Base-by-base conservation (phyloP, 92 coral and sea anemone genomes). In the Meandrina meandrites region DNA sequence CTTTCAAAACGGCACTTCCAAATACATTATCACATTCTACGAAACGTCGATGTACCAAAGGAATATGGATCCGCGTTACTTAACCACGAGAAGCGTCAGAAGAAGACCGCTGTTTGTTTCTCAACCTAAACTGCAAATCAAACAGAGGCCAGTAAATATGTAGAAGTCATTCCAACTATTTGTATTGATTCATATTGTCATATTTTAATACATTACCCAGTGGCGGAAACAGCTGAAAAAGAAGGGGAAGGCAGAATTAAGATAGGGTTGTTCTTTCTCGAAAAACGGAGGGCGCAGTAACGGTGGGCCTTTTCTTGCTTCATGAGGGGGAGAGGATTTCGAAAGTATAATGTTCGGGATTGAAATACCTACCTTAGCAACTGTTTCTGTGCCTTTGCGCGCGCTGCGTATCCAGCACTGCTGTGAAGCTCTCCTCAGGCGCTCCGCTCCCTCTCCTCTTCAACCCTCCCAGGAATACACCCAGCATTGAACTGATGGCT, bases 1-100 rank as follows among this genome's bases (percentile, higher is more conserved):
- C 54, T 80, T 80, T 14, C 73, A 64, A 27, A 34, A 13, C n/a
- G 54, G 68, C 34, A 0, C 48, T 11, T 28, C 24, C n/a, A 40
- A 62, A 36, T 80, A 80, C 74, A 80, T 60, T 22, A n/a, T 58
- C 72, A 36, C 28, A 24, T 80, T 80, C 30, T 62, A 58, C 22
- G 57, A 80, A n/a, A 80, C 42, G 51, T 37, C 74, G 7, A 80
- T 80, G 84, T 62, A 62, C 47, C 84, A 80, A 62, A 62, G 5
- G 54, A 80, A 80, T 62, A 80, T 64, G 57, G 74, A 80, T 40
- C 74, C 72, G 34, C 19, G 24, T 5, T 35, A 58, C 83, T 1
- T 21, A 0, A 80, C 84, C 51, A 36, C 35, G 48, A 37, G 84
- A 80, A 35, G 34, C 24, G 84, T 80, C 34, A 35, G 84, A n/a